Evolutionary conservation across 2,888 invertebrate species (phyloP).

Genomic region (Nephrotoma guestfalica): DNA sequence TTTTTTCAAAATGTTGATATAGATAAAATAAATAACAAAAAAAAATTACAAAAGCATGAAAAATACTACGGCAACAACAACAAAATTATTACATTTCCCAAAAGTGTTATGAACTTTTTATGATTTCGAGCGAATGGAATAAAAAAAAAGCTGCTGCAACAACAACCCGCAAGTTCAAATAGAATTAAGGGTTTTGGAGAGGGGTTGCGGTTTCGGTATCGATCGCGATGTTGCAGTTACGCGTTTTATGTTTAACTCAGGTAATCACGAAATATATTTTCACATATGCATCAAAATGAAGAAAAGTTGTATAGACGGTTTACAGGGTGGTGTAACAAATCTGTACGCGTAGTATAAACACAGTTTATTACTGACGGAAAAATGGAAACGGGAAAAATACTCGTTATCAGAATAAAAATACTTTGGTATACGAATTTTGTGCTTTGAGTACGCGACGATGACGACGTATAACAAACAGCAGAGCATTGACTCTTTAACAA

Average conservation of each 20-base stretch:
- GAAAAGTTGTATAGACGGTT: not conserved
- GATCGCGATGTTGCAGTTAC: not conserved
- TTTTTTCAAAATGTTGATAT: not conserved
- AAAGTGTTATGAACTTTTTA: constrained; percentile 6
- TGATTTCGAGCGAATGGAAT: not conserved
- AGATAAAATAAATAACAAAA: not conserved
- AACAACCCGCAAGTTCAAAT: not conserved
- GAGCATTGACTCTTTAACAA: not conserved
- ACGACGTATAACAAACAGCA: not conserved
- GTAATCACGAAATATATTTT: not conserved
- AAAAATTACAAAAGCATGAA: not conserved
- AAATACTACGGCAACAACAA: not conserved
- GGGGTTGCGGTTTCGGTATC: not conserved
- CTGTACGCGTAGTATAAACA: not conserved
- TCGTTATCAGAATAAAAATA: not conserved
- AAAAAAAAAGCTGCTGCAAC: not conserved
- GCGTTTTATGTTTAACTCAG: not conserved
- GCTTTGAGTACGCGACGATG: not conserved
- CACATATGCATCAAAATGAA: not conserved
- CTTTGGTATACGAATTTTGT: not conserved
- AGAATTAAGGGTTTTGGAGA: not conserved
- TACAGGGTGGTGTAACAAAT: not conserved
- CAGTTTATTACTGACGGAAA: not conserved
- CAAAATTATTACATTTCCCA: not conserved
- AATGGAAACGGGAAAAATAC: not conserved